Evolutionary conservation across 2,888 invertebrate genomes (phyloP), one percentile per base, ranked within the genome.

Genomic region (Pterostichus madidus): DNA sequence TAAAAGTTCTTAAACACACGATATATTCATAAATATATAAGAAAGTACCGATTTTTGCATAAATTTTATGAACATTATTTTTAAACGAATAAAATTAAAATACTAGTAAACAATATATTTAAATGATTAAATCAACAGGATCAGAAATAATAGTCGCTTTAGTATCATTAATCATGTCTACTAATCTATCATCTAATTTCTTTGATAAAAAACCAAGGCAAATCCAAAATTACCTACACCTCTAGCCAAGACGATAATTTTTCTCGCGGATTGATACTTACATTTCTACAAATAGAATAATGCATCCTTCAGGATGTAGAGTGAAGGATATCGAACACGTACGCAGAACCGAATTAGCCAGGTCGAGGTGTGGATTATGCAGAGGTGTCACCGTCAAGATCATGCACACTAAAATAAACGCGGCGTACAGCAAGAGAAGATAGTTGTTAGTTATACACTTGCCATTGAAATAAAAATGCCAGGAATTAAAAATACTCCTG

Each of bases 391-490:
- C 5, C 39, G 39, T 64, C 64, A 64, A 64, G 32, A 64, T 64
- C 64, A 24, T 24, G 24, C 24, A 5, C 35, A 31, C 13, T 7
- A 6, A 64, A 64, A 64, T 64, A 64, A 49, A 49, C 13, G 10
- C 5, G 11, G 17, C 24, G 59, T 5, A 59, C 3, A 8, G 39
- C 1, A 3, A 39, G 39, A 39, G 39, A 8, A 49, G 49, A 49
- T 49, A n/a, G 39, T 39, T 11, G 13, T 49, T 49, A 49, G n/a
- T 49, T 49, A 39, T 6, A 11, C 49, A 64, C 64, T 64, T 64
- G 32, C 31, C 64, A 64, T 64, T 64, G 64, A 64, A 64, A 64
- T 39, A 64, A 64, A 32, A 64, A 64, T 35, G 64, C n/a, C n/a
- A 35, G 31, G 32, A 39, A 39, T 64, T 35, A 64, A 39, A 24